phyloP scores from a whole-genome alignment of 2,797 vertebrate species.

The Argya squamiceps region DNA sequence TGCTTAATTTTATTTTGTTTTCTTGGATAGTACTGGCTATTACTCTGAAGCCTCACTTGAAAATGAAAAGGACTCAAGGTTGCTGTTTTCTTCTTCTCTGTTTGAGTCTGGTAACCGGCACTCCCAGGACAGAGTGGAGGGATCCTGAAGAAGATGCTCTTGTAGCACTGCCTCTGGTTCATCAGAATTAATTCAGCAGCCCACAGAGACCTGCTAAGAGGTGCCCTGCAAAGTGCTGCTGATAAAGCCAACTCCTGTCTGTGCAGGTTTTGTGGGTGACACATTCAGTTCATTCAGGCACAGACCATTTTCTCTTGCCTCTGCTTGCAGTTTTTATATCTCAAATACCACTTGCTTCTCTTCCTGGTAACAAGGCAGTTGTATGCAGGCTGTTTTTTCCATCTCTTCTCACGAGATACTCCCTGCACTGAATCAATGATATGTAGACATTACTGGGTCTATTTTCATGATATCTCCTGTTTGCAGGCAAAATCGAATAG shows the following conservation, averaged over 20 bases:
- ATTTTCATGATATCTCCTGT: not conserved
- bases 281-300: not conserved
- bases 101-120: not conserved
- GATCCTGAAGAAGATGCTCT: not conserved
- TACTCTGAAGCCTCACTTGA: not conserved
- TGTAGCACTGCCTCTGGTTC: not conserved
- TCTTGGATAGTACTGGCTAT: not conserved
- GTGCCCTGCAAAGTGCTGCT: fast-evolving
- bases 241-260: not conserved
- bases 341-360: not conserved
- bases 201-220: not conserved
- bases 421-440: not conserved
- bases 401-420: not conserved
- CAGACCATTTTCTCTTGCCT: not conserved
- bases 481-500: not conserved
- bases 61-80: not conserved
- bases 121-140: not conserved
- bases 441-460: not conserved
- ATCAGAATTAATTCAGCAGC: not conserved
- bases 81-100: not conserved
- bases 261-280: not conserved
- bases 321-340: not conserved
- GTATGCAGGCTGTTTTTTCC: not conserved
- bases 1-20: not conserved
- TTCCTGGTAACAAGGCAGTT: not conserved